phyloP scores from a whole-genome alignment of 2,888 invertebrate genomes.

The Cactoblastis cactorum region DNA sequence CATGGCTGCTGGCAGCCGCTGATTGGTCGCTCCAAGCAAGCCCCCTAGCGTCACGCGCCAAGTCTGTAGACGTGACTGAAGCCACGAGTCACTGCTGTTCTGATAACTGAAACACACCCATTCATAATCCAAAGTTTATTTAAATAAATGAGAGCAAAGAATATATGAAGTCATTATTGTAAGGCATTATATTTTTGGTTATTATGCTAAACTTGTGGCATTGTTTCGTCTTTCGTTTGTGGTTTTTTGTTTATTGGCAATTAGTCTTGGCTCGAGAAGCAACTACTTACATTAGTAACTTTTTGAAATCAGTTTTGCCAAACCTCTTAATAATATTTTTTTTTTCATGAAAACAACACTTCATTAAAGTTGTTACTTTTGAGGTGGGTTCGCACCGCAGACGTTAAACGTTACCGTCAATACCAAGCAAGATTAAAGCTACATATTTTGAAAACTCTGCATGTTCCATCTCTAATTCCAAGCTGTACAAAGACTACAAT shows the following conservation, averaged over 20 bases:
- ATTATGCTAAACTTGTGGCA: background rate
- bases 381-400: too few relatives aligned
- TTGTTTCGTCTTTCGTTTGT: background rate
- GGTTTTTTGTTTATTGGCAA: background rate
- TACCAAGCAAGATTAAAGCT: too few relatives aligned
- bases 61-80: slow-evolving; percentile 39
- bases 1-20: slow-evolving; percentile 28
- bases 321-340: too few relatives aligned
- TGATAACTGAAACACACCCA: slow-evolving; percentile 10
- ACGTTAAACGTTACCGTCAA: too few relatives aligned
- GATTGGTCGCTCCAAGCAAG: slow-evolving; percentile 52
- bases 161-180: background rate
- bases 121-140: slow-evolving; percentile 4
- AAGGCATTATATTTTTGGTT: background rate
- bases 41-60: slow-evolving; percentile 54
- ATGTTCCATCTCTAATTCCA: too few relatives aligned
- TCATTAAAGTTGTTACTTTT: too few relatives aligned
- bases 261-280: too few relatives aligned
- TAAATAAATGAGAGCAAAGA: slow-evolving; percentile 3
- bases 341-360: too few relatives aligned
- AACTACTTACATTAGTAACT: too few relatives aligned
- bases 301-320: too few relatives aligned
- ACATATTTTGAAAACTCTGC: too few relatives aligned
- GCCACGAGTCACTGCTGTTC: slow-evolving; percentile 23
- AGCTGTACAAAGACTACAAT: too few relatives aligned